Evolutionary conservation across 2,797 vertebrate species (phyloP), one percentile per base, ranked within the genome.

Genomic region (Alcedo atthis): DNA sequence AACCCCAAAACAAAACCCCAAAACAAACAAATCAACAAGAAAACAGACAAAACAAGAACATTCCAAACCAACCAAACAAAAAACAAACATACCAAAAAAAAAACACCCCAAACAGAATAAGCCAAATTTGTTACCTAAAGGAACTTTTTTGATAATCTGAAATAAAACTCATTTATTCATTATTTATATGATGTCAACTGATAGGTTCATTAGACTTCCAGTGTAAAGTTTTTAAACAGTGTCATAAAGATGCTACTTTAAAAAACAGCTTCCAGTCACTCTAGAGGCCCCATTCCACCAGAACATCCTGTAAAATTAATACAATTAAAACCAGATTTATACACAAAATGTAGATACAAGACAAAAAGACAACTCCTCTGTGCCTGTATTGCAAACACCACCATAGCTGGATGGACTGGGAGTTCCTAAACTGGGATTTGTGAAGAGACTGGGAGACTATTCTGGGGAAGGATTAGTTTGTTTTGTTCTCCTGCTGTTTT

Each of bases 371-470:
- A 8, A 20, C 53, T 45, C 49, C 54, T 57, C 46, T 49, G 18
- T 51, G 64, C 18, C 42, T 25, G 18, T 35, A 53, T 49, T 58
- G 63, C 15, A 16, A 67, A 7, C 42, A 92, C 54, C 9, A 73
- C 13, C 63, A 84, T 0, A 37, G 37, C 79, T 0, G 32, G 37
- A 64, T 33, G 1, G 3, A 70, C 7, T 0, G 0, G 19, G 83
- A 88, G 57, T 58, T n/a, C 25, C 15, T 58, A 46, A 78, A 81
- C 61, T 24, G 35, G 26, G 81, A 73, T 37, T 42, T 71, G 58
- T 48, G 79, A 71, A 75, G 61, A 87, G 35, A 82, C 30, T 1
- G 63, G 42, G 30, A 35, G 6, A 76, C 74, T 79, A 6, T 66
- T 81, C 85, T 53, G 17, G 77, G 30, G 30, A 83, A 93, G 55